A percentile compares a stretch with the other conserved stretches of the same genome.
phyloP scores from a whole-genome alignment of 2,797 vertebrate species.

The Dendrocincla tyrannina region DNA sequence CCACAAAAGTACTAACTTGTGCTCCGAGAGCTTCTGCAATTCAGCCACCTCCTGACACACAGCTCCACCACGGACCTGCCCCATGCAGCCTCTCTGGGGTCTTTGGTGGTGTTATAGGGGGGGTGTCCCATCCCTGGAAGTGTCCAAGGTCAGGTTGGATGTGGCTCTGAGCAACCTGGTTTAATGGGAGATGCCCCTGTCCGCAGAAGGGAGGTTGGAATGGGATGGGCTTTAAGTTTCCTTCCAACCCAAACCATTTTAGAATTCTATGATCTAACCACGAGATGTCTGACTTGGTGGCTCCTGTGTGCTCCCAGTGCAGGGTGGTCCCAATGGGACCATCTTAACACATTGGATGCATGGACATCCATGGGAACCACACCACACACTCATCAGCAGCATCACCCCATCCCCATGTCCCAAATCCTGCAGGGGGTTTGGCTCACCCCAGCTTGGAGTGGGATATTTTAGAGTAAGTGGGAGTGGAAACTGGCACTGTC shows the following conservation, averaged over 20 bases:
- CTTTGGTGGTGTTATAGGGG: neutral
- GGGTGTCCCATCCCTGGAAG: neutral
- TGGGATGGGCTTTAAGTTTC: no score
- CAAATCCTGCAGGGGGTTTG: neutral
- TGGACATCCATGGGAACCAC: accelerated
- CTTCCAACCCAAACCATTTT: neutral
- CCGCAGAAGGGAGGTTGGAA: neutral
- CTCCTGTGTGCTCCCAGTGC: neutral
- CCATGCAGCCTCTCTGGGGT: neutral
- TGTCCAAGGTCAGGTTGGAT: neutral
- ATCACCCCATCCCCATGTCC: neutral
- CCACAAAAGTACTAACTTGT: neutral
- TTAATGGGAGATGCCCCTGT: neutral
- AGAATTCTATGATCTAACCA: neutral
- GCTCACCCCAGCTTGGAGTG: accelerated
- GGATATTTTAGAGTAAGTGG: accelerated
- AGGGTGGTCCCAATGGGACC: neutral
- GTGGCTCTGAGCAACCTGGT: neutral
- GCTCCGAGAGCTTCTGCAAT: accelerated
- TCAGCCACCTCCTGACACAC: neutral
- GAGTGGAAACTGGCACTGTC: neutral
- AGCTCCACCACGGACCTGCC: neutral
- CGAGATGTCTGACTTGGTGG: neutral
- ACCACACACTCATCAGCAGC: neutral
- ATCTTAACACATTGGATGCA: neutral